Conservation (phyloP, 2,113 vertebrate genomes). For the Manacus vitellinus region DNA sequence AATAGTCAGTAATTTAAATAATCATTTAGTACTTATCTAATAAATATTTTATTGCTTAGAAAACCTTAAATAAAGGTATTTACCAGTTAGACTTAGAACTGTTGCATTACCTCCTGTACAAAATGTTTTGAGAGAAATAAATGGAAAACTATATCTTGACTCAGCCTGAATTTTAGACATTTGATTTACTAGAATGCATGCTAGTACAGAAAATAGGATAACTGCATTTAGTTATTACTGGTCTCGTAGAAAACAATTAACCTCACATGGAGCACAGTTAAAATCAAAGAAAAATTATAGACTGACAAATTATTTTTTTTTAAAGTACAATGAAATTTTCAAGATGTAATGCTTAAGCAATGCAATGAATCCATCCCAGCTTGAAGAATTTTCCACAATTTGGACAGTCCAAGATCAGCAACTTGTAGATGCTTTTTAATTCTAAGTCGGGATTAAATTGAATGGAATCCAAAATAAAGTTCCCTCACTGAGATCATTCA, state of each 20-base stretch:
- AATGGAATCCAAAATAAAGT: not conserved
- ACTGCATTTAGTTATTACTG: not conserved
- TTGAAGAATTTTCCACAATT: not conserved
- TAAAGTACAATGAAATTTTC: not conserved
- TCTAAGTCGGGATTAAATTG: not conserved
- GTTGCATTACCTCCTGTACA: not conserved
- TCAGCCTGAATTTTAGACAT: not conserved
- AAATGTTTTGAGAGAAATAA: not conserved
- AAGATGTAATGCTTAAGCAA: not conserved
- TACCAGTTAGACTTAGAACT: not conserved
- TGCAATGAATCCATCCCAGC: not conserved
- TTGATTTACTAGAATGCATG: not conserved
- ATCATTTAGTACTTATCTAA: not conserved
- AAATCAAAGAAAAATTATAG: not conserved
- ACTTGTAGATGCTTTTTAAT: not conserved
- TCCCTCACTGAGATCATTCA: not conserved
- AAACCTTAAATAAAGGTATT: not conserved
- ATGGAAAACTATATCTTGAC: not conserved
- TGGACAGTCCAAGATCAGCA: not conserved
- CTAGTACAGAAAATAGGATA: not conserved
- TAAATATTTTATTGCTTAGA: not conserved
- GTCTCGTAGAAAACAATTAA: not conserved
- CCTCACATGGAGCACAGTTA: not conserved
- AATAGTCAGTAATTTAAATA: not conserved
- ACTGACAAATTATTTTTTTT: not conserved